Evolutionary conservation across 2,113 vertebrate species (phyloP).

Genomic region (Oryzias melastigma): DNA sequence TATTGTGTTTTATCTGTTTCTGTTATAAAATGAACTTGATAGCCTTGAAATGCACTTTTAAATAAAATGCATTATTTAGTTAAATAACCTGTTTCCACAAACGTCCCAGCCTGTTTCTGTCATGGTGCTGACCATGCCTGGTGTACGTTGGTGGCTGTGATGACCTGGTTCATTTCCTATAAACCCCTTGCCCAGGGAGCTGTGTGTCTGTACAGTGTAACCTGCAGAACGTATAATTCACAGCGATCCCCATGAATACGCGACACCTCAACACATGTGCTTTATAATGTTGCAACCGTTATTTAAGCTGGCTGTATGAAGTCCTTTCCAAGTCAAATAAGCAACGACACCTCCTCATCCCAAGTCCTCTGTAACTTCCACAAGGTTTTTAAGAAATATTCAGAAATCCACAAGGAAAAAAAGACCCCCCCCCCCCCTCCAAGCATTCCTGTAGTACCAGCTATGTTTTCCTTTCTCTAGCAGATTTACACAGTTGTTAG

Average conservation of each 20-base stretch:
- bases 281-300: conserved; percentile 61
- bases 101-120: neutral
- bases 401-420: conserved; percentile 69
- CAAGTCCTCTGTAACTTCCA: conserved; percentile 11
- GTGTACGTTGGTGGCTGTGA: neutral
- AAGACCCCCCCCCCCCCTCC: conserved; percentile 67
- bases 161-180: conserved; percentile 8
- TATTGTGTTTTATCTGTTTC: no score
- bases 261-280: conserved; percentile 74
- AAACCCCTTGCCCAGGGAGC: conserved; percentile 3
- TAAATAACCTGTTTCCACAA: neutral
- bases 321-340: conserved; percentile 84
- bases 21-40: no score
- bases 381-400: conserved; percentile 65
- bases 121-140: neutral
- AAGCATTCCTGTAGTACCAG: conserved; percentile 67
- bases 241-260: conserved; percentile 41
- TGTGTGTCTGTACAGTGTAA: conserved; percentile 25
- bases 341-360: conserved; percentile 51
- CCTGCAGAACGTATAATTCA: conserved; percentile 44
- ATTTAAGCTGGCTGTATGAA: conserved; percentile 71
- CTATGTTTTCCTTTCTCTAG: conserved; percentile 87
- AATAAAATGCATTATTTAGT: no score
- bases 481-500: conserved; percentile 83
- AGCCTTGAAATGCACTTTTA: no score